These are phyloP conservation scores for Mimumesa dahlbomi DNA, from an alignment of 2,888 invertebrate species.

Conservation along the genomic window DNA sequence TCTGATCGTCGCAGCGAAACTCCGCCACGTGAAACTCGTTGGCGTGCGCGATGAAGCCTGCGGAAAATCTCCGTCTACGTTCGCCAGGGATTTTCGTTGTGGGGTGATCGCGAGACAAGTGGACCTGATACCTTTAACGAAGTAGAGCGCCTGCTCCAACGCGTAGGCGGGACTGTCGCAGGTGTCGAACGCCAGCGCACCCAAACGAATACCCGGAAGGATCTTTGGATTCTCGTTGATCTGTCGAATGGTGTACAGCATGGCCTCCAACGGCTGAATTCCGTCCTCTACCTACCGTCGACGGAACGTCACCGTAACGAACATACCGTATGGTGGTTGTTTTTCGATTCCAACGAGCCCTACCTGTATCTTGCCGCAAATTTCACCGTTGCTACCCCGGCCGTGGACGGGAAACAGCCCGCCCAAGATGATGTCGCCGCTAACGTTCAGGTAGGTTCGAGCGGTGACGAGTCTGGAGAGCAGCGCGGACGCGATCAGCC, in stretches of 20 bases:
- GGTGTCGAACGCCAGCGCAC: conserved; percentile 81
- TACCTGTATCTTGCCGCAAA: conserved; percentile 76
- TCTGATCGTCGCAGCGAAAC: conserved; percentile 80
- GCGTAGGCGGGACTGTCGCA: conserved; percentile 82
- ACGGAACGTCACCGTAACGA: no score
- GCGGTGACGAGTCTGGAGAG: neutral
- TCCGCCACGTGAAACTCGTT: conserved; percentile 78
- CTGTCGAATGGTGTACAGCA: conserved; percentile 81
- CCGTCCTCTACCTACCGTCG: conserved; percentile 80
- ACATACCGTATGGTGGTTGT: no score
- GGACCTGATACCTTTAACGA: conserved; percentile 80
- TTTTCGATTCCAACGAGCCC: no score
- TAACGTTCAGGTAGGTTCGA: conserved; percentile 67
- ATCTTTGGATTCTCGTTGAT: conserved; percentile 80
- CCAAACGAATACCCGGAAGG: conserved; percentile 81
- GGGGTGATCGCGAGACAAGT: neutral
- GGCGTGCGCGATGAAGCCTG: conserved; percentile 81
- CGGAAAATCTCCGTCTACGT: no score
- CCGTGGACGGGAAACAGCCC: conserved; percentile 82
- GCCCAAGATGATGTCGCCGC: conserved; percentile 81
- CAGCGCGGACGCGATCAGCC: no score
- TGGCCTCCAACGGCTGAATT: conserved; percentile 82
- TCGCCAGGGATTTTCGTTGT: no score
- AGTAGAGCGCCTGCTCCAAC: conserved; percentile 81
- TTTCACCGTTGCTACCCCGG: conserved; percentile 69